phyloP scores from a whole-genome alignment of 2,888 invertebrate species.

The Dasypolia templi region DNA sequence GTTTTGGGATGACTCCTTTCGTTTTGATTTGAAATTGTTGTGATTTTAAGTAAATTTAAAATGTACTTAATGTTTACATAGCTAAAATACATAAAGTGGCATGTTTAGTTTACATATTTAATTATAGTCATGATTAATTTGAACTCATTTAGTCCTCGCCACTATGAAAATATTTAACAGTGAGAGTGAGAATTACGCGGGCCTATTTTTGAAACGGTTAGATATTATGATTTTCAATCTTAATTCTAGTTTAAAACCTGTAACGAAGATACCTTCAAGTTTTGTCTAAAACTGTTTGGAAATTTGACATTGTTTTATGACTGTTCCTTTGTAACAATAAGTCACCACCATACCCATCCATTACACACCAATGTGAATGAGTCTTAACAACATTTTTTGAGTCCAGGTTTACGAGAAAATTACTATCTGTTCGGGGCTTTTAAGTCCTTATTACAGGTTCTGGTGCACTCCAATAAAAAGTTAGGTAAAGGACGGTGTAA shows the following conservation, averaged over 20 bases:
- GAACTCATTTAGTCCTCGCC: not conserved
- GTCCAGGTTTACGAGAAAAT: constrained; percentile 28
- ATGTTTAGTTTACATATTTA: not conserved
- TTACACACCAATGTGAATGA: constrained; percentile 24
- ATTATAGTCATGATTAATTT: not conserved
- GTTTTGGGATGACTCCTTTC: constrained; percentile 14
- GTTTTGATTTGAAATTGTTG: constrained; percentile 28
- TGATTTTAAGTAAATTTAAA: constrained; percentile 22
- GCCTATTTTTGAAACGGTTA: not conserved
- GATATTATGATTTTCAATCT: not conserved
- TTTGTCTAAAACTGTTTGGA: not conserved
- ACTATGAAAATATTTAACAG: not conserved
- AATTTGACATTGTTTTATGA: not conserved
- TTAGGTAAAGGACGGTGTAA: constrained; percentile 41
- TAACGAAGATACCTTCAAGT: too few species aligned
- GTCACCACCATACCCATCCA: too few species aligned
- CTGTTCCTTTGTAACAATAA: not conserved
- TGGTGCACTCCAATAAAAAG: constrained; percentile 39
- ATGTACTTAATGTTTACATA: not conserved
- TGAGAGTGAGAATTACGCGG: not conserved
- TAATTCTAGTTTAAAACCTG: not conserved
- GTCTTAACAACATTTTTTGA: constrained; percentile 19
- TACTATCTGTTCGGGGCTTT: constrained; percentile 56
- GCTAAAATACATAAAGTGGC: not conserved
- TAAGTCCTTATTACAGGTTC: constrained; percentile 43